Evolutionary conservation across 2,888 invertebrate species (phyloP).

Genomic region (Troides oblongomaculatus): DNA sequence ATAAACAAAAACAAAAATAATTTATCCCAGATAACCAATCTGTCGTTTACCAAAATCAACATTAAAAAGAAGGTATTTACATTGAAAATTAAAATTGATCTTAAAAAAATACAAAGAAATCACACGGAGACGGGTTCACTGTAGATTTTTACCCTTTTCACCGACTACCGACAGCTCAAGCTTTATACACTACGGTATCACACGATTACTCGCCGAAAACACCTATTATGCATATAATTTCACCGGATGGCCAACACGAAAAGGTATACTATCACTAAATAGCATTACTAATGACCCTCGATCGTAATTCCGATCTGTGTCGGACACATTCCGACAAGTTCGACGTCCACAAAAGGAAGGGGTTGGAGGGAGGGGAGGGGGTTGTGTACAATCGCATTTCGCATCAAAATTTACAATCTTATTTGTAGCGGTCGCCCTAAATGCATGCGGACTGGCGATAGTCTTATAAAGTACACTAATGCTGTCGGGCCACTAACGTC

Average conservation of each 20-base stretch:
- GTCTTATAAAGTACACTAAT: constrained; percentile 35
- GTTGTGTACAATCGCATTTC: neutral
- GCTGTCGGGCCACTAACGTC: constrained; percentile 29
- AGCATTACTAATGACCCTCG: constrained; percentile 53
- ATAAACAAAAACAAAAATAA: constrained; percentile 56
- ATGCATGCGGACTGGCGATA: constrained; percentile 35
- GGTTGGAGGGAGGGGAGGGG: neutral
- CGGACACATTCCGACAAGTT: constrained; percentile 19
- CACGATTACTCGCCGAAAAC: constrained; percentile 72
- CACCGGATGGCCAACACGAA: constrained; percentile 67
- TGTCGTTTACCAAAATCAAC: constrained; percentile 64
- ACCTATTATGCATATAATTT: constrained; percentile 70
- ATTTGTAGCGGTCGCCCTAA: constrained; percentile 27
- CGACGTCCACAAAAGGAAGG: constrained; percentile 13
- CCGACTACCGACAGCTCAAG: constrained; percentile 74
- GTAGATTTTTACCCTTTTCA: constrained; percentile 71
- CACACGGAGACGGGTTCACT: constrained; percentile 75
- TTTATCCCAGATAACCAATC: constrained; percentile 63
- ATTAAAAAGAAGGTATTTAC: constrained; percentile 69
- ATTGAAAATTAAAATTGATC: constrained; percentile 73
- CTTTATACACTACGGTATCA: constrained; percentile 74
- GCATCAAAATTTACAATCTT: constrained; percentile 1
- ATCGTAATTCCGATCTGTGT: constrained; percentile 34
- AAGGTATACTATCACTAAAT: constrained; percentile 65
- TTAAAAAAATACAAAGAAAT: constrained; percentile 79